Percentiles rank a stretch among this genome's conserved stretches.
Evolutionary conservation across 2,113 vertebrate genomes (phyloP).

Genomic region (Lutjanus erythropterus): DNA sequence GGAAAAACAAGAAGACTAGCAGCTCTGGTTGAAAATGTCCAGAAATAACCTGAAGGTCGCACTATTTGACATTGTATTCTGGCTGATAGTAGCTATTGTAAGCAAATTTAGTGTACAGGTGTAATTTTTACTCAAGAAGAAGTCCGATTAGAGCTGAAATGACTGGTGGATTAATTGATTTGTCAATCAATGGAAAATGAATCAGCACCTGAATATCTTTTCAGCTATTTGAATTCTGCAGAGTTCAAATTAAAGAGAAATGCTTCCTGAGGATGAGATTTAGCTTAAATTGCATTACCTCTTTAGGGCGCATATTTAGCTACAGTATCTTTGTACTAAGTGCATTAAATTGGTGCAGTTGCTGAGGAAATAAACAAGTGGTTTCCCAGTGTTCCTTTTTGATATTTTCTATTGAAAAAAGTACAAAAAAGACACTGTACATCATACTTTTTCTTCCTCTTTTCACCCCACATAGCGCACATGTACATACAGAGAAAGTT

Average conservation of each 20-base stretch:
- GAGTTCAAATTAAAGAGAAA: conserved; percentile 21
- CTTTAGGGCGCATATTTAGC: conserved; percentile 4
- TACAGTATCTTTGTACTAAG: neutral
- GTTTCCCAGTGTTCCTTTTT: neutral
- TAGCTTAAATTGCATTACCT: neutral
- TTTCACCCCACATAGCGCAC: too few relatives aligned
- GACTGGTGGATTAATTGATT: neutral
- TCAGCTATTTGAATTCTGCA: conserved; percentile 4
- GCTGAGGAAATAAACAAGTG: neutral
- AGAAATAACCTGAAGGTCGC: neutral
- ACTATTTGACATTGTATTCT: neutral
- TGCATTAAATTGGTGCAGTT: neutral
- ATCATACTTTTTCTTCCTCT: too few relatives aligned
- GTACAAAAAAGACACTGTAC: too few relatives aligned
- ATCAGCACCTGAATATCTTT: too few relatives aligned
- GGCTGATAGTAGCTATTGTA: neutral
- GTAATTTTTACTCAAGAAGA: neutral
- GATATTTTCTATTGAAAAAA: too few relatives aligned
- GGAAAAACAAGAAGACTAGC: neutral
- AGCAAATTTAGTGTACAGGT: neutral
- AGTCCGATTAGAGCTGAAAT: neutral
- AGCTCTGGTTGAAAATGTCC: neutral
- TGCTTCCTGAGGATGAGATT: conserved; percentile 12
- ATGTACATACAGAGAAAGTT: too few relatives aligned
- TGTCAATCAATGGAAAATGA: too few relatives aligned